phyloP scores from a whole-genome alignment of 1,140 invertebrate genomes.

The Luehdorfia chinensis region DNA sequence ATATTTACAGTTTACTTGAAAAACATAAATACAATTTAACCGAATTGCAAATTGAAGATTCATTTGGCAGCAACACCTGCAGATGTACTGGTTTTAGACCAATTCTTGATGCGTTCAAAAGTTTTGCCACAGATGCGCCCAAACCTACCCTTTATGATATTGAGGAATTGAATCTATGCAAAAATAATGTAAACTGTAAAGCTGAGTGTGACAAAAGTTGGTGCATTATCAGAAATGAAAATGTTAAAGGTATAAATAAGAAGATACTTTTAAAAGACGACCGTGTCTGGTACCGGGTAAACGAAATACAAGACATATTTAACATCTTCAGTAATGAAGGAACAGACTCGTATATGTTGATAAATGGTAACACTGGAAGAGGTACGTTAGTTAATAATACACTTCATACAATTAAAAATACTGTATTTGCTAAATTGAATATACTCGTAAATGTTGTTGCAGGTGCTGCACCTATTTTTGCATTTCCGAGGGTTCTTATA shows the following conservation, averaged over 20 bases:
- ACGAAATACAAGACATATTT: conserved; percentile 51
- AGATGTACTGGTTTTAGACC: conserved; percentile 90
- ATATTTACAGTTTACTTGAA: conserved; percentile 56
- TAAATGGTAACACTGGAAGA: conserved; percentile 77
- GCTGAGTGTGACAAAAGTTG: conserved; percentile 39
- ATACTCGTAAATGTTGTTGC: conserved; percentile 22
- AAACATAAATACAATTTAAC: conserved; percentile 65
- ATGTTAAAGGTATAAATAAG: conserved; percentile 23
- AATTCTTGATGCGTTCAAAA: conserved; percentile 87
- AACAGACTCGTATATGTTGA: conserved; percentile 70
- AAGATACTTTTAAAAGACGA: conserved; percentile 49
- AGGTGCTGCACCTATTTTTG: conserved; percentile 49
- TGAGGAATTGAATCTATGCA: conserved; percentile 44
- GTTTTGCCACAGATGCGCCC: conserved; percentile 79
- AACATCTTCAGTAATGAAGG: conserved; percentile 42
- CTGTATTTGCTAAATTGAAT: conserved; percentile 3
- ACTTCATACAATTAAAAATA: conserved; percentile 2
- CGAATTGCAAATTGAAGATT: conserved; percentile 82
- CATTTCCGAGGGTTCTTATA: conserved; percentile 79
- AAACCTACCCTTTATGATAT: conserved; percentile 45
- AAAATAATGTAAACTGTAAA: conserved; percentile 23
- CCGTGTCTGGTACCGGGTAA: conserved; percentile 49
- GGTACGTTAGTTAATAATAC: conserved; percentile 33
- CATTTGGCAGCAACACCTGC: conserved; percentile 87
- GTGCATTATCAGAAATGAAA: conserved; percentile 48